Conservation (phyloP, 2,888 invertebrate species). For the Lymantria monacha region DNA sequence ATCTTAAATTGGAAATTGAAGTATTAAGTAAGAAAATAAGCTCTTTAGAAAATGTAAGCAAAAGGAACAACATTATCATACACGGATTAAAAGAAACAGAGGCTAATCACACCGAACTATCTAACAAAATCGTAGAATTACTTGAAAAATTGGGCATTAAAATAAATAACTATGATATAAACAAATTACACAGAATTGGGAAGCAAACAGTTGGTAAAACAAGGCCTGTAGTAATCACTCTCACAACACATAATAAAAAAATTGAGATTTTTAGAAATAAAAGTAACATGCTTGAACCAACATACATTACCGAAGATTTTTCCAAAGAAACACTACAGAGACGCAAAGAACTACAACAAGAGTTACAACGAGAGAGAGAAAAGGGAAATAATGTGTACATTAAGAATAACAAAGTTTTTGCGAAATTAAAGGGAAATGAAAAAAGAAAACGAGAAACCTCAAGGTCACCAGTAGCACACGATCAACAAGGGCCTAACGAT, state of each 20-base stretch:
- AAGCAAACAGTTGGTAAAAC: conserved; percentile 5
- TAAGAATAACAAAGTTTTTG: conserved; percentile 9
- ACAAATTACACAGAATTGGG: conserved; percentile 13
- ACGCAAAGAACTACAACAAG: conserved; percentile 9
- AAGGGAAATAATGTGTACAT: conserved; percentile 13
- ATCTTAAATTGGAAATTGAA: conserved; percentile 8
- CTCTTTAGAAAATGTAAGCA: conserved; percentile 8
- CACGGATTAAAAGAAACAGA: conserved; percentile 17
- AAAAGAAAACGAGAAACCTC: neutral
- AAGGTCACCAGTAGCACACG: neutral
- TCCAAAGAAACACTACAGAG: conserved; percentile 13
- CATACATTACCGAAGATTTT: conserved; percentile 17
- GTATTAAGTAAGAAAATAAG: conserved; percentile 9
- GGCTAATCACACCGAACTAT: conserved; percentile 7
- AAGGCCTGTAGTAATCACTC: conserved; percentile 12
- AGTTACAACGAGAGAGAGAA: conserved; percentile 10
- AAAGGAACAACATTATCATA: conserved; percentile 15
- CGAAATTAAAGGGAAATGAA: neutral
- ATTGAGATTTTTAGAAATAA: conserved; percentile 15
- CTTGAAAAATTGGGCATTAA: conserved; percentile 2
- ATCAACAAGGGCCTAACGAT: neutral
- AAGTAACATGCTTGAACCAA: conserved; percentile 7
- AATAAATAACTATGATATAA: conserved; percentile 8
- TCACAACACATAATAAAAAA: conserved; percentile 9
- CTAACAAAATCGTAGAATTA: neutral